These are phyloP conservation scores for Macaria liturata DNA, from an alignment of 2,888 invertebrate species.

Conservation along the genomic window DNA sequence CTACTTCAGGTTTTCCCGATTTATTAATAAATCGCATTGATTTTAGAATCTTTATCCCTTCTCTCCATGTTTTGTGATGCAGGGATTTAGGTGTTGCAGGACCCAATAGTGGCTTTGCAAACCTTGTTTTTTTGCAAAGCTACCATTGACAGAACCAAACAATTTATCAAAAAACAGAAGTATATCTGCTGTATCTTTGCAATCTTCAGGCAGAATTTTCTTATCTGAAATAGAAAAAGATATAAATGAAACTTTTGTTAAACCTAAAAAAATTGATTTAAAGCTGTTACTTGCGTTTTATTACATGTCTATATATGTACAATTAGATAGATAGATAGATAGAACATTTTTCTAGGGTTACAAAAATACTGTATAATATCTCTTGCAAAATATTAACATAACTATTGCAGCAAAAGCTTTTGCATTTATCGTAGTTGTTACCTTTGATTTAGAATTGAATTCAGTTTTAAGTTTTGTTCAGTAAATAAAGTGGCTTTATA, in stretches of 20 bases:
- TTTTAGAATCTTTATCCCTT: background rate
- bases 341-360: no score
- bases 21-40: background rate
- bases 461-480: no score
- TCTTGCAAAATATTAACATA: no score
- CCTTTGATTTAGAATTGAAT: no score
- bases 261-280: slow-evolving; percentile 4
- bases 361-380: no score
- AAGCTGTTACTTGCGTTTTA: no score
- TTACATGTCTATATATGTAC: no score
- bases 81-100: slow-evolving; percentile 1
- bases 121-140: slow-evolving; percentile 27
- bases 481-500: no score
- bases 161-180: slow-evolving; percentile 36
- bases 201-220: slow-evolving; percentile 30
- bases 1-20: background rate
- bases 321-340: no score
- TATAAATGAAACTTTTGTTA: no score
- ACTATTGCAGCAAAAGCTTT: no score
- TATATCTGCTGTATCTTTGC: slow-evolving; percentile 33
- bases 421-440: no score
- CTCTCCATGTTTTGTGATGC: background rate
- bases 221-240: slow-evolving; percentile 27
- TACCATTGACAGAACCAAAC: slow-evolving; percentile 34
- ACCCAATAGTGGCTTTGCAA: slow-evolving; percentile 25